Evolutionary conservation across 2,888 invertebrate species (phyloP).

Genomic region (Meteorus cinctellus): DNA sequence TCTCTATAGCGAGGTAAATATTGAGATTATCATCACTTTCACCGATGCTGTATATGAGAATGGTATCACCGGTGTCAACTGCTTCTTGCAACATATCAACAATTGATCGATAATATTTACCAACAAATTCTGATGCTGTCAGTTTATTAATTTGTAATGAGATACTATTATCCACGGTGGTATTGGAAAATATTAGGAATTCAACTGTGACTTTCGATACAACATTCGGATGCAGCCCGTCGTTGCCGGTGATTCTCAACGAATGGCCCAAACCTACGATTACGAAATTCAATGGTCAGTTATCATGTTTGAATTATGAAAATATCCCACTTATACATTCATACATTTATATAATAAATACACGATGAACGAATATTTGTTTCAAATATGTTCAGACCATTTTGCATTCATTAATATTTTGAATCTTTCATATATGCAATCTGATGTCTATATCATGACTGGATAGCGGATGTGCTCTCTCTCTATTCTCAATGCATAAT

Average conservation of each 20-base stretch:
- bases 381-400: not conserved
- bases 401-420: conserved; percentile 11
- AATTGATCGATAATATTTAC: conserved; percentile 83
- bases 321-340: not conserved
- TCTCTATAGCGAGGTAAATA: conserved; percentile 81
- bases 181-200: conserved; percentile 86
- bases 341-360: not conserved
- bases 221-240: conserved; percentile 91
- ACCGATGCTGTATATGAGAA: conserved; percentile 84
- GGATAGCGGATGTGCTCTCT: conserved; percentile 9
- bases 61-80: conserved; percentile 79
- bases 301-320: conserved; percentile 22
- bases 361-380: not conserved
- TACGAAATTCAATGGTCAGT: conserved; percentile 21
- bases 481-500: conserved; percentile 1
- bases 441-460: conserved; percentile 28
- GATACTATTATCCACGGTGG: conserved; percentile 88
- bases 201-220: conserved; percentile 90
- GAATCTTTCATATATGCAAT: conserved; percentile 15
- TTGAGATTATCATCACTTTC: conserved; percentile 81
- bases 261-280: conserved; percentile 80
- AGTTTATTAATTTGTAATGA: conserved; percentile 84
- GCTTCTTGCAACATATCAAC: conserved; percentile 82
- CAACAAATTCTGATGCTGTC: conserved; percentile 84
- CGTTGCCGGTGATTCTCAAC: conserved; percentile 89